These are phyloP conservation scores for Mellilla xanthometata DNA, from an alignment of 2,888 invertebrate genomes.

Conservation along the genomic window DNA sequence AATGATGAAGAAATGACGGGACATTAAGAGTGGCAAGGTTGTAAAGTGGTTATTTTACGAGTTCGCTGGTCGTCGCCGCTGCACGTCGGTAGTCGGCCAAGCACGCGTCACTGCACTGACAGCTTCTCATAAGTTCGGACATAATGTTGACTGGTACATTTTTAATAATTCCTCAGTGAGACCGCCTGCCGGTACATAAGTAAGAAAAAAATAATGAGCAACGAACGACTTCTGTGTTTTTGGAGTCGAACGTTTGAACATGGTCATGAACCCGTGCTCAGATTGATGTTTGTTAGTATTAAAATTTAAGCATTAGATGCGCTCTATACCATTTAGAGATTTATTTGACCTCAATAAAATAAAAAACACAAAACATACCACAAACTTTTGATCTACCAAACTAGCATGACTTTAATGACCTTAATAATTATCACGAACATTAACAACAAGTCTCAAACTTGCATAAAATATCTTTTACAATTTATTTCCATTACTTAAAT, in stretches of 20 bases:
- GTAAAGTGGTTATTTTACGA: conserved; percentile 28
- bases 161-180: conserved; percentile 54
- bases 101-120: conserved; percentile 63
- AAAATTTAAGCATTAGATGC: not conserved
- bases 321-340: too few species aligned
- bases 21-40: conserved; percentile 14
- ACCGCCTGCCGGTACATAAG: conserved; percentile 36
- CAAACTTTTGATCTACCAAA: too few species aligned
- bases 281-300: conserved; percentile 9
- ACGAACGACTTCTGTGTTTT: conserved; percentile 37
- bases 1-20: not conserved
- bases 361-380: too few species aligned
- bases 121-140: conserved; percentile 64
- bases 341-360: too few species aligned
- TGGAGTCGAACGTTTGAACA: conserved; percentile 9
- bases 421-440: too few species aligned
- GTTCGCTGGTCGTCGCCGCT: conserved; percentile 36
- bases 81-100: conserved; percentile 61
- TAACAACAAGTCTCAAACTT: too few species aligned
- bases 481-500: too few species aligned
- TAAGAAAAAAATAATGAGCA: conserved; percentile 38
- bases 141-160: conserved; percentile 67
- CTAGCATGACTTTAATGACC: too few species aligned
- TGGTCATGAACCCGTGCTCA: conserved; percentile 7
- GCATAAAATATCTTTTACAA: too few species aligned